Conservation (phyloP, 1,140 invertebrate genomes). For the Euura lappo region DNA sequence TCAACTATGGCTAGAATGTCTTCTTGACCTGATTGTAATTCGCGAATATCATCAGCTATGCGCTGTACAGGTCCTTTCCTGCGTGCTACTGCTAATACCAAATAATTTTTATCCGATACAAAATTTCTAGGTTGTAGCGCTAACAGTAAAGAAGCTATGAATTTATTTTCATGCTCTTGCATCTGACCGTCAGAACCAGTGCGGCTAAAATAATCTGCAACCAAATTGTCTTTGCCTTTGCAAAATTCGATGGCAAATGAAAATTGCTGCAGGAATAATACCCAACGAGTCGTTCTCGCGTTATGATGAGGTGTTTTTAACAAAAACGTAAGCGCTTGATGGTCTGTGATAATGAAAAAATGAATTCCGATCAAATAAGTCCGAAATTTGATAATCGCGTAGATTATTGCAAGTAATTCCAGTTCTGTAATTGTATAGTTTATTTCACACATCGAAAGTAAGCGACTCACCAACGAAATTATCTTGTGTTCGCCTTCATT, state of each 20-base stretch:
- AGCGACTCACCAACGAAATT: conserved; percentile 3
- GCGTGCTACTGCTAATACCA: too few relatives aligned
- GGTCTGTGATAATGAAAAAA: conserved; percentile 13
- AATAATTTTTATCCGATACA: not conserved
- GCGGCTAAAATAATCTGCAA: conserved; percentile 5
- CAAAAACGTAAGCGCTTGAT: conserved; percentile 11
- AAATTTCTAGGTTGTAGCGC: not conserved
- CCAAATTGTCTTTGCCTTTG: conserved; percentile 8
- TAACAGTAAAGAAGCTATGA: not conserved
- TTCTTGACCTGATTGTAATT: not conserved
- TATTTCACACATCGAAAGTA: not conserved
- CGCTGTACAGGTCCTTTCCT: too few relatives aligned
- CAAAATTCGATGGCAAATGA: not conserved
- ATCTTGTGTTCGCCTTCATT: conserved; percentile 3
- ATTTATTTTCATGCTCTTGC: not conserved
- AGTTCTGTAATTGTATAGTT: too few relatives aligned
- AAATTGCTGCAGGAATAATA: conserved; percentile 5
- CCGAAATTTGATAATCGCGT: conserved; percentile 8
- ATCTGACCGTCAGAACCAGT: not conserved
- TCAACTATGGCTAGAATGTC: not conserved
- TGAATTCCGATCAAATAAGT: not conserved
- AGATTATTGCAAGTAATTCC: too few relatives aligned
- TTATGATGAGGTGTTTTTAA: not conserved
- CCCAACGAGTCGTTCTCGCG: not conserved
- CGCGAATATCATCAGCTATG: not conserved